phyloP scores from a whole-genome alignment of 1,140 invertebrate species.

The Drosophila virilis region DNA sequence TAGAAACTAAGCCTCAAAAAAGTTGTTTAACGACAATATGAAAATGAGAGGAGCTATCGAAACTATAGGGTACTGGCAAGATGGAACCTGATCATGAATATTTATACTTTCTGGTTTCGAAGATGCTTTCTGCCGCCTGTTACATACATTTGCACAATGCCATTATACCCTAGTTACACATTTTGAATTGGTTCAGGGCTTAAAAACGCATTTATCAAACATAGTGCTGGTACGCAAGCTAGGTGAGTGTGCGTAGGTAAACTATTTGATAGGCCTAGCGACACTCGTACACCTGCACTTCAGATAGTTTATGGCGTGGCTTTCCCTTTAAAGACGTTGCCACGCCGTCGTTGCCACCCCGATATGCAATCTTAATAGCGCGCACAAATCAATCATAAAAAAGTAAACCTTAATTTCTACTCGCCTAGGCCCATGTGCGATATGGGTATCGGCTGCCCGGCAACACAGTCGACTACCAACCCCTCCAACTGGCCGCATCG shows the following conservation, averaged over 20 bases:
- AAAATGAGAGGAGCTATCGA: too few species aligned
- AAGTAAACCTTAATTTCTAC: constrained; percentile 15
- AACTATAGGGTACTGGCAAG: too few species aligned
- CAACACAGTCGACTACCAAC: neutral
- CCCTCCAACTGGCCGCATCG: neutral
- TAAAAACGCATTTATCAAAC: constrained; percentile 72
- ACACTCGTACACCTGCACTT: constrained; percentile 5
- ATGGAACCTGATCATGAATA: too few species aligned
- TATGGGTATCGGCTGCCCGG: constrained; percentile 7
- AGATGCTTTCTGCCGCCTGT: too few species aligned
- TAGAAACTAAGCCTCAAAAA: too few species aligned
- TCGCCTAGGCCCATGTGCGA: constrained; percentile 25
- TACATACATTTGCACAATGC: too few species aligned
- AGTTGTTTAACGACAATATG: too few species aligned
- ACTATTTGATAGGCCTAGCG: constrained; percentile 18
- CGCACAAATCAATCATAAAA: constrained; percentile 73
- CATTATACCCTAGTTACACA: too few species aligned
- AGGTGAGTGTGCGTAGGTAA: neutral
- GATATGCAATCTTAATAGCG: constrained; percentile 75
- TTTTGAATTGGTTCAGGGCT: too few species aligned
- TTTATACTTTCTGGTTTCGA: too few species aligned
- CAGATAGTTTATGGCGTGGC: constrained; percentile 57
- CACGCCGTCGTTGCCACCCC: constrained; percentile 60
- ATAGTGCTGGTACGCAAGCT: neutral
- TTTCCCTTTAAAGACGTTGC: constrained; percentile 61